A percentile compares a stretch with the other conserved stretches of the same genome.
Conservation (phyloP, 2,113 vertebrate species). For the Lepus europaeus region DNA sequence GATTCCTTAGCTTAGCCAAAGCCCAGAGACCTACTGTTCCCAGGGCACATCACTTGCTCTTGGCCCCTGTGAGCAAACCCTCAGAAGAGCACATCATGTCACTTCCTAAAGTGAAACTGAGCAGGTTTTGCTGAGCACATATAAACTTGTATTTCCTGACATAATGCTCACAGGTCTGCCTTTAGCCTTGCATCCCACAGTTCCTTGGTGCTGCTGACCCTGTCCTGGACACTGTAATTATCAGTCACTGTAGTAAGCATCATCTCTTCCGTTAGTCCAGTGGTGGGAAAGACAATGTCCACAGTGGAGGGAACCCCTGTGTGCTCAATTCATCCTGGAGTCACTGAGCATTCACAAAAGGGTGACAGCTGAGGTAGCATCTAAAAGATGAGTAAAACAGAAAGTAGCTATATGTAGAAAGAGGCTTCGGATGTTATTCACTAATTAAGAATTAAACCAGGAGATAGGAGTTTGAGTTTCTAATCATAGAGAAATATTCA, state of each 20-base stretch:
- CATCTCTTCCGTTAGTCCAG: background rate
- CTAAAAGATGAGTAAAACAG: background rate
- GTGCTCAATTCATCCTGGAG: background rate
- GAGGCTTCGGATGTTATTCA: rapidly evolving
- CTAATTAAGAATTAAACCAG: background rate
- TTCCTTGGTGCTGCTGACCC: too few species aligned
- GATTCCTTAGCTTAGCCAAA: too few species aligned
- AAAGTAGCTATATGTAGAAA: background rate
- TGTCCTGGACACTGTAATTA: background rate
- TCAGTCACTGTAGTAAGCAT: too few species aligned
- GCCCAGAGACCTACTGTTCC: too few species aligned
- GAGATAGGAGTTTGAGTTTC: too few species aligned
- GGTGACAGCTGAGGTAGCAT: background rate
- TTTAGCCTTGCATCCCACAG: background rate
- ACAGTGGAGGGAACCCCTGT: background rate
- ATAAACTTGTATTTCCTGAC: background rate
- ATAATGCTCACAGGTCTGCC: background rate
- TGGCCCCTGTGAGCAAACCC: too few species aligned
- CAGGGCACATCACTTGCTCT: too few species aligned
- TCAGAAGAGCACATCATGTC: too few species aligned
- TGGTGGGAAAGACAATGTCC: background rate
- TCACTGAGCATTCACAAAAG: background rate
- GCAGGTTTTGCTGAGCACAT: too few species aligned
- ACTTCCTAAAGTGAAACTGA: too few species aligned
- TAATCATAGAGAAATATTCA: too few species aligned